phyloP scores from a whole-genome alignment of 2,113 vertebrate genomes.

The Pachypanchax playfairii region DNA sequence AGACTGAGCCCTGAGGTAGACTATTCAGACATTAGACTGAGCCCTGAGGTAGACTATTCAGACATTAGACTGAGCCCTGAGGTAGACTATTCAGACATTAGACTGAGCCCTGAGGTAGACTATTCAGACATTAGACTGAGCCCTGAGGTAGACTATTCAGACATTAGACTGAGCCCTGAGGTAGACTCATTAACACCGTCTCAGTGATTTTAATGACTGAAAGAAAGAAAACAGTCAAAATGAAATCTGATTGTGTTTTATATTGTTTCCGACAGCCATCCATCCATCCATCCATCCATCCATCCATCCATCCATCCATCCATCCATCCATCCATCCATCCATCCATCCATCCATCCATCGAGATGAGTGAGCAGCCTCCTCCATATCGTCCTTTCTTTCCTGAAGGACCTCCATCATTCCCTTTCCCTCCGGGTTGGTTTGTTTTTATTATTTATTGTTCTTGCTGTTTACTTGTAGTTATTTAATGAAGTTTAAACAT shows the following conservation, averaged over 20 bases:
- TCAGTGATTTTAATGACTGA: too few relatives aligned
- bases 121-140: too few relatives aligned
- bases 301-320: not conserved
- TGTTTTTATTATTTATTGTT: not conserved
- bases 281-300: not conserved
- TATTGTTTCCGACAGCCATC: not conserved
- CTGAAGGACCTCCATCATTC: not conserved
- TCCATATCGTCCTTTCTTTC: conserved; percentile 31
- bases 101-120: not conserved
- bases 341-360: conserved; percentile 6
- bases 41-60: not conserved
- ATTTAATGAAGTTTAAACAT: too few relatives aligned
- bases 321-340: not conserved
- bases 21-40: too few relatives aligned
- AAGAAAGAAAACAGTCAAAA: too few relatives aligned
- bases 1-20: not conserved
- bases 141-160: not conserved
- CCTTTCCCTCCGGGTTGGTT: conserved; percentile 20
- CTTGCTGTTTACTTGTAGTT: not conserved
- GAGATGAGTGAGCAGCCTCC: conserved; percentile 56
- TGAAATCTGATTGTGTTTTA: too few relatives aligned
- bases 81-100: not conserved
- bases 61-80: too few relatives aligned
- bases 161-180: too few relatives aligned
- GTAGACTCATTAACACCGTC: too few relatives aligned